Percentiles rank a stretch among this genome's conserved stretches.
These are phyloP conservation scores for Lamprologus speciosus DNA, from an alignment of 2,113 vertebrate species.

Conservation along the genomic window DNA sequence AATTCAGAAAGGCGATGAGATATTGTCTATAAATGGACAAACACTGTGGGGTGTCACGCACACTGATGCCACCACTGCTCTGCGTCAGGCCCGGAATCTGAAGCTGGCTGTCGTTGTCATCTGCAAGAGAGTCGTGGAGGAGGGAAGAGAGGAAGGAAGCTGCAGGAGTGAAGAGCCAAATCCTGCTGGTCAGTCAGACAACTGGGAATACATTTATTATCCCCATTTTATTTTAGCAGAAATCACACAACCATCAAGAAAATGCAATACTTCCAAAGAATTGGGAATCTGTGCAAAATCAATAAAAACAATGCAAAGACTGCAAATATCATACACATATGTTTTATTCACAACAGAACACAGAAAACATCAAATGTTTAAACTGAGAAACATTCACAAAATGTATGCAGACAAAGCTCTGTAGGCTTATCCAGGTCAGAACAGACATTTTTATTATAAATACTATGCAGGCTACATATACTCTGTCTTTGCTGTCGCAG, in stretches of 20 bases:
- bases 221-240: not conserved
- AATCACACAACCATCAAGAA: not conserved
- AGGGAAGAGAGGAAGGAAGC: slow-evolving; percentile 29
- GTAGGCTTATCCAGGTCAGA: not conserved
- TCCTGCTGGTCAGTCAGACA: slow-evolving; percentile 11
- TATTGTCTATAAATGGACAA: slow-evolving; percentile 92
- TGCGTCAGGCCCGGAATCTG: slow-evolving; percentile 80
- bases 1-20: slow-evolving; percentile 87
- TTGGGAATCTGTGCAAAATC: not conserved
- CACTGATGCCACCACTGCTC: slow-evolving; percentile 72
- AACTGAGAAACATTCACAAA: not conserved
- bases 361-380: not conserved
- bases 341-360: not conserved
- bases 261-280: not conserved
- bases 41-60: slow-evolving; percentile 81
- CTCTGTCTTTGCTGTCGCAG: not conserved
- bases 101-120: slow-evolving; percentile 85
- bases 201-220: not conserved
- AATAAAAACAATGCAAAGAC: not conserved
- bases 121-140: slow-evolving; percentile 57
- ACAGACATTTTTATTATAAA: not conserved
- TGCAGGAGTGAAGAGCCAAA: slow-evolving; percentile 1
- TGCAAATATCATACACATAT: not conserved
- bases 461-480: not conserved
- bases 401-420: not conserved